Evolutionary conservation across 2,888 invertebrate species (phyloP).

Genomic region (Encarsia formosa): DNA sequence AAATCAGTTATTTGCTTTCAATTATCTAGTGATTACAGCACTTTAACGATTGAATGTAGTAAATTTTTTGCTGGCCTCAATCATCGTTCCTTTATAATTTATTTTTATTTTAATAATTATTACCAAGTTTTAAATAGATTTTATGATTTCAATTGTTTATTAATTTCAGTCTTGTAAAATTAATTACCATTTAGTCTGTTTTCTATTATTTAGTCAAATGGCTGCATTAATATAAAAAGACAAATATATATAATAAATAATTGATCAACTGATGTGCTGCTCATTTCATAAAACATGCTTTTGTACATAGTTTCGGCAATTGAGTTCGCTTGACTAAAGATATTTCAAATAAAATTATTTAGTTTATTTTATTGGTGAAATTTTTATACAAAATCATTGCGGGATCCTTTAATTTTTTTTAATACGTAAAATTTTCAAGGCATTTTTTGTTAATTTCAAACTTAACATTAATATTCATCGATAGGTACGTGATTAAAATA

Average conservation of each 20-base stretch:
- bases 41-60: conserved; percentile 9
- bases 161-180: conserved; percentile 16
- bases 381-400: too few species aligned
- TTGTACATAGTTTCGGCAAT: too few species aligned
- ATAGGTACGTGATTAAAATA: conserved; percentile 44
- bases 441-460: conserved; percentile 22
- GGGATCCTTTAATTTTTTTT: too few species aligned
- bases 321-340: too few species aligned
- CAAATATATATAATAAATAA: too few species aligned
- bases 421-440: too few species aligned
- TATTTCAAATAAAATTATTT: too few species aligned
- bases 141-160: conserved; percentile 20
- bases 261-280: too few species aligned
- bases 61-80: conserved; percentile 22
- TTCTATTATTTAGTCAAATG: conserved; percentile 24
- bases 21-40: conserved; percentile 24
- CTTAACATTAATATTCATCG: conserved; percentile 25
- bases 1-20: conserved; percentile 23
- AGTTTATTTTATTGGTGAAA: too few species aligned
- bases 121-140: conserved; percentile 20
- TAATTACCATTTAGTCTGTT: conserved; percentile 26
- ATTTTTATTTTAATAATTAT: conserved; percentile 8
- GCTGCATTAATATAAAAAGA: too few species aligned
- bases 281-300: too few species aligned
- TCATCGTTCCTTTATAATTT: conserved; percentile 24